Conservation (phyloP, 1,140 invertebrate genomes). For the Papilio dardanus region DNA sequence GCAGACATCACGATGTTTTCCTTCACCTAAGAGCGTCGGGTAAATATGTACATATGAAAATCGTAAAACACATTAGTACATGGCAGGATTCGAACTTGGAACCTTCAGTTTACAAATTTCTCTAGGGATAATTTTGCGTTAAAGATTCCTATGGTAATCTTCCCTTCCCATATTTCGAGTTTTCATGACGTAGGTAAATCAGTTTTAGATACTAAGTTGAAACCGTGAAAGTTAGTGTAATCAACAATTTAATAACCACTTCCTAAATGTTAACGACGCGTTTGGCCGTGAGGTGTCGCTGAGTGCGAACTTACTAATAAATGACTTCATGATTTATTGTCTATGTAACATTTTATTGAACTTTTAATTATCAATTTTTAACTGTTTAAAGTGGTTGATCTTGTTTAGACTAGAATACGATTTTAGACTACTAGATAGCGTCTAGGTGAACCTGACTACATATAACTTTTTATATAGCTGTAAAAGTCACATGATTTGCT, state of each 20-base stretch:
- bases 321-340: conserved; percentile 13
- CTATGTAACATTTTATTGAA: not conserved
- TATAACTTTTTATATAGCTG: not conserved
- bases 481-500: no score
- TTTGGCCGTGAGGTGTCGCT: conserved; percentile 9
- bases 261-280: not conserved
- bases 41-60: no score
- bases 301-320: not conserved
- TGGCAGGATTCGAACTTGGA: no score
- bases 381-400: not conserved
- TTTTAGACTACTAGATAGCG: not conserved
- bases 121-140: not conserved
- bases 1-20: no score
- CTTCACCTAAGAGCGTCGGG: no score
- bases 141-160: not conserved
- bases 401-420: not conserved
- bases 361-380: not conserved
- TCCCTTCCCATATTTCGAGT: not conserved
- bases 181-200: not conserved
- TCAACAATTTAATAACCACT: not conserved
- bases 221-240: not conserved
- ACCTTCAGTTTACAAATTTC: no score
- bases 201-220: not conserved
- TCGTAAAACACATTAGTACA: no score
- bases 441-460: not conserved